Evolutionary conservation across 2,888 invertebrate species (phyloP).

Genomic region (Ecliptopera silaceata): DNA sequence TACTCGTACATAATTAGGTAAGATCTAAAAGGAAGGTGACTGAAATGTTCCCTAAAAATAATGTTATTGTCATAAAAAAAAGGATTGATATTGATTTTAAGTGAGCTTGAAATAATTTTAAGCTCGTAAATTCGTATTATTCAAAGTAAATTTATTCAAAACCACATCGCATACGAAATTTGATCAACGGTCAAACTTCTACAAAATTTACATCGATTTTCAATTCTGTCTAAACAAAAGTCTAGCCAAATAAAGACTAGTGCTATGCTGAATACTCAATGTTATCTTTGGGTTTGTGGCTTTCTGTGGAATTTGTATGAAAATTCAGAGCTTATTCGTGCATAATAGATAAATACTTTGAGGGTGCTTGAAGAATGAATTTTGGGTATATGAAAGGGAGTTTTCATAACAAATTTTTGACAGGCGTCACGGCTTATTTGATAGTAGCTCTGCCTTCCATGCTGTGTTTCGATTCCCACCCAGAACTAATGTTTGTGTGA

Average conservation of each 20-base stretch:
- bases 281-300: slow-evolving; percentile 15
- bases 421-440: no score
- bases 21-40: no score
- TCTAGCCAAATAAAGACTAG: slow-evolving; percentile 9
- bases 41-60: no score
- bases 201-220: slow-evolving; percentile 16
- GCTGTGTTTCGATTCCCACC: no score
- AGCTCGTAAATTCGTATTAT: background rate
- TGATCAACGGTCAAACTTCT: background rate
- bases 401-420: no score
- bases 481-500: no score
- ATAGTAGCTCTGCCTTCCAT: no score
- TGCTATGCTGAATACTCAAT: slow-evolving; percentile 5
- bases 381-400: background rate
- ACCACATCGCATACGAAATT: background rate
- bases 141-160: background rate
- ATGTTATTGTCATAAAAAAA: no score
- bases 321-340: slow-evolving; percentile 16
- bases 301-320: slow-evolving; percentile 5
- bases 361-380: slow-evolving; percentile 1
- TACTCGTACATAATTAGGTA: no score
- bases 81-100: no score
- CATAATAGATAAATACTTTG: background rate
- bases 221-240: slow-evolving; percentile 17
- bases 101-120: no score